Base-by-base conservation (phyloP, 2,113 vertebrate species). In the Gallinago jamesoni region DNA sequence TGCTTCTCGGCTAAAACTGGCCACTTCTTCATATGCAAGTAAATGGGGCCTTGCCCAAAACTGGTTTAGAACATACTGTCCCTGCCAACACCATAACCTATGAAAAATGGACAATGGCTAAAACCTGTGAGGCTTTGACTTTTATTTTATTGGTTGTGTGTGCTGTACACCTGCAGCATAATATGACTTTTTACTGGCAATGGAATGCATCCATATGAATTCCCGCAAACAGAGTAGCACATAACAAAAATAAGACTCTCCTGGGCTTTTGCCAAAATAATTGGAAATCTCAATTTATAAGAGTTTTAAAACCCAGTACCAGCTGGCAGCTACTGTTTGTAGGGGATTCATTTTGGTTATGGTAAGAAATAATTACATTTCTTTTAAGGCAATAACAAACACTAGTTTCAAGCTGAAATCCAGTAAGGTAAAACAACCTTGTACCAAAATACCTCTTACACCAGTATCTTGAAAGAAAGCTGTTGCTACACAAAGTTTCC, bases 41-140 rank as follows among this genome's bases (percentile, higher is more conserved):
- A 35, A 66, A 33, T 0, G 0, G n/a, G 23, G 9, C 5, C 80
- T 63, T 75, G 45, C 25, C 76, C 31, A 41, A 0, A 1, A 8
- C 12, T 84, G 20, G 22, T 57, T 66, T 66, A 62, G 55, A 76
- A 70, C 19, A n/a, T 14, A 27, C 1, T 1, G 7, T 52, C 39
- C 21, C 21, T 30, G 23, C 19, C 59, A 77, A n/a, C 35, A 20
- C 25, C 4, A 1, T 48, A 62, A 66, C 4, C 53, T 17, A 16
- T 2, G 45, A 75, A 64, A 84, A 89, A 78, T 16, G 55, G 75
- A 63, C 41, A 86, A 67, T 43, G 43, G 39, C 64, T 84, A 73
- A 88, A 92, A 78, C 9, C 25, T 48, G 35, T 23, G n/a, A 84
- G 39, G 56, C 43, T 96, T 81, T 81, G 48, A 64, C 55, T 94